A percentile compares a stretch with the other conserved stretches of the same genome.
These are phyloP conservation scores for Parapsyche elsis DNA, from an alignment of 1,140 invertebrate genomes.

Conservation along the genomic window DNA sequence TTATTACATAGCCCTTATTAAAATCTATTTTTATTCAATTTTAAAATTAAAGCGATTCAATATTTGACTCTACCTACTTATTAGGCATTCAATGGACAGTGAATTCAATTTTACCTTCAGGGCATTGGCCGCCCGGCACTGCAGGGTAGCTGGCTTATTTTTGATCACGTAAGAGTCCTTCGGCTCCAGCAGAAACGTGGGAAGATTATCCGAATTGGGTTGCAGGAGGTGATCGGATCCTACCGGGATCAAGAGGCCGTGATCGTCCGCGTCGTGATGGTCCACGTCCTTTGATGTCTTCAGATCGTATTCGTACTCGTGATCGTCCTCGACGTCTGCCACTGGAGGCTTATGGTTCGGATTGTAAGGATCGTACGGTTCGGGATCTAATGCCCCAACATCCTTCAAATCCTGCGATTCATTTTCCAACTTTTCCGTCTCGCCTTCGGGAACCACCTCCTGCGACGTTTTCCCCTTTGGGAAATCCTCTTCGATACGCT, in stretches of 20 bases:
- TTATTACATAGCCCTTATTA: too few relatives aligned
- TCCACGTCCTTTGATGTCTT: conserved; percentile 58
- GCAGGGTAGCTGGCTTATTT: conserved; percentile 83
- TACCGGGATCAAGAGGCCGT: conserved; percentile 60
- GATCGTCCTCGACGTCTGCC: conserved; percentile 58
- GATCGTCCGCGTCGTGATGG: conserved; percentile 58
- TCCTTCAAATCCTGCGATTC: conserved; percentile 60
- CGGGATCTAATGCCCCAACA: conserved; percentile 61
- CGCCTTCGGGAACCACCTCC: conserved; percentile 59
- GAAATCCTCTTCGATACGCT: conserved; percentile 61
- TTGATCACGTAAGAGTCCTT: conserved; percentile 85
- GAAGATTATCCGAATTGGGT: conserved; percentile 72
- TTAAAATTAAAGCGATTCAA: too few relatives aligned
- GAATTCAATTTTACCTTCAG: conserved; percentile 61
- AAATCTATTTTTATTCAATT: too few relatives aligned
- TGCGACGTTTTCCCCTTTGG: conserved; percentile 35
- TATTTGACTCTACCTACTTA: too few relatives aligned
- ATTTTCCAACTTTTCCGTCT: conserved; percentile 28
- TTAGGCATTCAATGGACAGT: too few relatives aligned
- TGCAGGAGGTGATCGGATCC: conserved; percentile 67
- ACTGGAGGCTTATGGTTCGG: conserved; percentile 63
- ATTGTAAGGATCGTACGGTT: conserved; percentile 67
- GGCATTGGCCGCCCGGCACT: conserved; percentile 83
- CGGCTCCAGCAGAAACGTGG: conserved; percentile 84
- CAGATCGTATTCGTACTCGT: conserved; percentile 60